These are phyloP conservation scores for Leistus spinibarbis DNA, from an alignment of 2,888 invertebrate genomes.

Conservation along the genomic window DNA sequence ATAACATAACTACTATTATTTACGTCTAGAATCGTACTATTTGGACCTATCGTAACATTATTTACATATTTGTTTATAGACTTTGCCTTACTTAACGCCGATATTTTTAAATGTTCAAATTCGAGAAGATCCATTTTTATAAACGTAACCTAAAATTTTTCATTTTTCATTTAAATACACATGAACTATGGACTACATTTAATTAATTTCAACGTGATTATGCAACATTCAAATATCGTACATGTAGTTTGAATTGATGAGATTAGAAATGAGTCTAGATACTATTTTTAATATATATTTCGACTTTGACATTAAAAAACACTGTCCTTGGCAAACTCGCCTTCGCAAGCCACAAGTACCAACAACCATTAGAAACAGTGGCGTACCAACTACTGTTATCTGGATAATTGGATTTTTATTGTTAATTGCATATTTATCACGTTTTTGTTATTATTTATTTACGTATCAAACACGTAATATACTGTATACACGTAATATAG, in stretches of 20 bases:
- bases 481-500: no score
- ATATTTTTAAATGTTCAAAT: slow-evolving; percentile 63
- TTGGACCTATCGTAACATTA: slow-evolving; percentile 63
- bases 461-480: background rate
- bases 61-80: slow-evolving; percentile 60
- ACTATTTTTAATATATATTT: background rate
- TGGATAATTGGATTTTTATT: background rate
- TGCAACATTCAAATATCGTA: background rate
- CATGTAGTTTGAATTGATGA: slow-evolving; percentile 12
- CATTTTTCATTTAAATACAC: no score
- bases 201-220: background rate
- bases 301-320: background rate
- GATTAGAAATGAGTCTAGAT: background rate
- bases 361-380: background rate
- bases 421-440: background rate
- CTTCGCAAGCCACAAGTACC: background rate
- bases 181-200: background rate
- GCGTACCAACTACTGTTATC: background rate
- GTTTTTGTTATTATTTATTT: background rate
- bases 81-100: slow-evolving; percentile 65
- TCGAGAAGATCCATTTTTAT: slow-evolving; percentile 49
- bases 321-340: background rate
- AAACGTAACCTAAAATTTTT: slow-evolving; percentile 6
- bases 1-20: background rate
- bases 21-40: slow-evolving; percentile 40